Conservation (phyloP, 2,113 vertebrate genomes). For the Colius striatus region DNA sequence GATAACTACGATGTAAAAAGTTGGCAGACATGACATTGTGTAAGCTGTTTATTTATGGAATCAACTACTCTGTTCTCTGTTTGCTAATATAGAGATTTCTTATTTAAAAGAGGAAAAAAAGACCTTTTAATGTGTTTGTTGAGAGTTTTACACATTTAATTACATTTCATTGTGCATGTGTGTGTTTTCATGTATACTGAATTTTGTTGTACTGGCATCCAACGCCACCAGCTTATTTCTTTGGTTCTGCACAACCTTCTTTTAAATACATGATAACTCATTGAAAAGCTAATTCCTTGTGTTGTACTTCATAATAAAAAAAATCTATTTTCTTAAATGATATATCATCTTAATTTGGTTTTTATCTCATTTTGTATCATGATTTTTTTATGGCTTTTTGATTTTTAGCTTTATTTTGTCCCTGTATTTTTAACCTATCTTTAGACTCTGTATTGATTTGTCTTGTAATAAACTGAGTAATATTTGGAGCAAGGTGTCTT, state of each 20-base stretch:
- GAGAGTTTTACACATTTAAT: background rate
- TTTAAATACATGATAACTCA: background rate
- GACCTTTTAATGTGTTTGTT: background rate
- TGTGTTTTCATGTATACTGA: background rate
- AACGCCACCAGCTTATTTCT: background rate
- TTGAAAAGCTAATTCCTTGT: background rate
- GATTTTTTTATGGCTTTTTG: background rate
- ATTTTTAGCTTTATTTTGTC: background rate
- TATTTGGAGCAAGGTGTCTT: constrained; percentile 3
- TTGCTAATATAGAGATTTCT: background rate
- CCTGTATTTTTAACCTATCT: background rate
- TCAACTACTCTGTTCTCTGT: background rate
- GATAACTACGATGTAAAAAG: background rate
- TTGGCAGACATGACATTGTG: background rate
- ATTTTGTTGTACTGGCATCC: background rate
- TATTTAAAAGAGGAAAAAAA: background rate
- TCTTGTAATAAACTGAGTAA: background rate
- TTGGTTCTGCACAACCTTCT: background rate
- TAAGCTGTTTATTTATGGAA: background rate
- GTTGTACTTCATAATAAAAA: background rate
- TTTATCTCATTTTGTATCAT: background rate
- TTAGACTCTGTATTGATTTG: background rate
- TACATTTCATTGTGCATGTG: background rate
- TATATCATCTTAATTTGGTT: background rate
- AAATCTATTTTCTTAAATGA: background rate